A percentile compares a stretch with the other conserved stretches of the same genome.
These are phyloP conservation scores for Philypnodon macrostomus DNA, from an alignment of 2,797 vertebrate species.

Conservation along the genomic window DNA sequence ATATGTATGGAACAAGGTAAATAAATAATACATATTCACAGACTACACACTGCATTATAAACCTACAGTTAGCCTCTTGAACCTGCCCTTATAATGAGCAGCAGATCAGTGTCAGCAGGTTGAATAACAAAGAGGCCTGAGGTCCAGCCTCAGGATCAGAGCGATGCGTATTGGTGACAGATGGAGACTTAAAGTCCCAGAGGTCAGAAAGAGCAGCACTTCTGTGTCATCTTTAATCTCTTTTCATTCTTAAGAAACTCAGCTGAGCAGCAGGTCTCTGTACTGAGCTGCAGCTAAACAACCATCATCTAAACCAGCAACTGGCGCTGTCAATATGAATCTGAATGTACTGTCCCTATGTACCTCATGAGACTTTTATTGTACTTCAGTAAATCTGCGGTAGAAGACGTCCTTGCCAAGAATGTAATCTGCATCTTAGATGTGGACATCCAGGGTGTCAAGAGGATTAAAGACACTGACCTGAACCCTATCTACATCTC, in stretches of 20 bases:
- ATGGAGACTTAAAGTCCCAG: constrained; percentile 55
- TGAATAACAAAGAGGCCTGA: constrained; percentile 5
- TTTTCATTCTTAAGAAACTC: constrained; percentile 46
- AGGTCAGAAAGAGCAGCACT: constrained; percentile 55
- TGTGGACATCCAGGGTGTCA: constrained; percentile 95
- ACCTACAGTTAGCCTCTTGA: not conserved
- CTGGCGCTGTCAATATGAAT: too few species aligned
- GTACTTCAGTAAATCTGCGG: constrained; percentile 83
- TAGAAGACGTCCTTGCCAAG: constrained; percentile 88
- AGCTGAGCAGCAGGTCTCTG: constrained; percentile 48
- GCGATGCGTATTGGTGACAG: constrained; percentile 50
- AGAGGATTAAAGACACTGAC: constrained; percentile 91
- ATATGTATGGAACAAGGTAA: constrained; percentile 95
- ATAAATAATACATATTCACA: too few species aligned
- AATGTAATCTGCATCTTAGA: constrained; percentile 96
- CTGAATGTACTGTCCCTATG: not conserved
- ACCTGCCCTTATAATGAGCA: not conserved
- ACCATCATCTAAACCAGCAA: not conserved
- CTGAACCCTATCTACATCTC: constrained; percentile 92
- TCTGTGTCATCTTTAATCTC: constrained; percentile 62
- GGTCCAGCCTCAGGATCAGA: constrained; percentile 19
- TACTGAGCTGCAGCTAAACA: constrained; percentile 17
- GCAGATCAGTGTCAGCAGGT: constrained; percentile 1
- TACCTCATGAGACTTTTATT: not conserved
- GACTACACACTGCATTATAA: not conserved